Evolutionary conservation across 2,888 invertebrate genomes (phyloP).

Genomic region (Nycteola revayana): DNA sequence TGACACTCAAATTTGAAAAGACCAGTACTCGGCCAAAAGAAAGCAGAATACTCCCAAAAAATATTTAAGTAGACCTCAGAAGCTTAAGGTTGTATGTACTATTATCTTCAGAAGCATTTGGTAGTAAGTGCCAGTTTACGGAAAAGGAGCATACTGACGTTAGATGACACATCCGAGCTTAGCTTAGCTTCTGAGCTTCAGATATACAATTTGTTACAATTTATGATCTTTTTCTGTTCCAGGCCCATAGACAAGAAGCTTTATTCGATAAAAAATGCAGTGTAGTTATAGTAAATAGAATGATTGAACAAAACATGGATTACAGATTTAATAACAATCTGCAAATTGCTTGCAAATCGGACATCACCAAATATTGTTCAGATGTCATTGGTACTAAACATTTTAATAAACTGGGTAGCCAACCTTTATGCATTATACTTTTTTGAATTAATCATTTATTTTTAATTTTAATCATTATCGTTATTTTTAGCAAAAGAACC

Average conservation of each 20-base stretch:
- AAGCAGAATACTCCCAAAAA: too few species aligned
- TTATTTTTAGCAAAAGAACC: slow-evolving; percentile 68
- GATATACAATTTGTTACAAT: too few species aligned
- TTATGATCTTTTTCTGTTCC: too few species aligned
- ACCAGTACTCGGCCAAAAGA: too few species aligned
- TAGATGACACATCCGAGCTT: too few species aligned
- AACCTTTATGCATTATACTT: slow-evolving; percentile 5
- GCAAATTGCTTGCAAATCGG: slow-evolving; percentile 89
- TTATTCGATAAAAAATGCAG: slow-evolving; percentile 93
- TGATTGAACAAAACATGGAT: slow-evolving; percentile 95
- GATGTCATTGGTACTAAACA: slow-evolving; percentile 62
- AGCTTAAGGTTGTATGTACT: too few species aligned
- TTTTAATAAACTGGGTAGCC: slow-evolving; percentile 20
- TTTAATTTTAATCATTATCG: background rate
- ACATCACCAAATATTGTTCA: slow-evolving; percentile 86
- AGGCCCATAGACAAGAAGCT: slow-evolving; percentile 87
- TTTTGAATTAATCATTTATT: slow-evolving; percentile 4
- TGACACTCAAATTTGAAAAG: too few species aligned
- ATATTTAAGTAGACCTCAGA: too few species aligned
- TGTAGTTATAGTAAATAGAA: slow-evolving; percentile 90
- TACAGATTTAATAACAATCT: slow-evolving; percentile 94
- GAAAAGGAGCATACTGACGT: too few species aligned
- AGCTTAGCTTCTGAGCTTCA: too few species aligned
- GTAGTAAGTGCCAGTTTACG: too few species aligned
- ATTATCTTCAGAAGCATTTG: too few species aligned